Evolutionary conservation across 2,888 invertebrate species (phyloP).

Genomic region (Sericinus montela): DNA sequence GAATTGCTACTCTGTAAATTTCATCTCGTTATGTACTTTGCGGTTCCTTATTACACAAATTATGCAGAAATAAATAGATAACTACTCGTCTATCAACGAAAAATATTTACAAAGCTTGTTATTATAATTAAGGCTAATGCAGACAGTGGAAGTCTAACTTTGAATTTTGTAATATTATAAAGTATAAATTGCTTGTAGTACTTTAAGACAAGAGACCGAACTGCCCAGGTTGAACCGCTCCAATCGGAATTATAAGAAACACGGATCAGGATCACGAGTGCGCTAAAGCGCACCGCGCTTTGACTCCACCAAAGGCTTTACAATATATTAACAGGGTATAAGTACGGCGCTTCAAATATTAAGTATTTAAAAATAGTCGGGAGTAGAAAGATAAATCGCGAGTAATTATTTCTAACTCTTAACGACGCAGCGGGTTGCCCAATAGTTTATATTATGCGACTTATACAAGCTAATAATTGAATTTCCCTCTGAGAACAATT

Average conservation of each 20-base stretch:
- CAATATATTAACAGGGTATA: conserved; percentile 56
- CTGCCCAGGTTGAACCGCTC: conserved; percentile 53
- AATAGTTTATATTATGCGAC: conserved; percentile 57
- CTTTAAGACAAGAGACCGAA: conserved; percentile 67
- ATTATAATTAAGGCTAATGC: too few species aligned
- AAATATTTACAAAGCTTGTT: too few species aligned
- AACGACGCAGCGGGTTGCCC: conserved; percentile 61
- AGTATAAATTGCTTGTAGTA: conserved; percentile 54
- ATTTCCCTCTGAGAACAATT: conserved; percentile 74
- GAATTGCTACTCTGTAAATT: conserved; percentile 3
- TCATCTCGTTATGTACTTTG: not conserved
- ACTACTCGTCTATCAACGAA: too few species aligned
- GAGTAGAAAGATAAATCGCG: conserved; percentile 59
- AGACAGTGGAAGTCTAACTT: not conserved
- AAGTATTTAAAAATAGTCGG: conserved; percentile 69
- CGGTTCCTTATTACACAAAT: not conserved
- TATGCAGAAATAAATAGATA: too few species aligned
- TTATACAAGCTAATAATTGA: conserved; percentile 65
- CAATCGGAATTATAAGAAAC: conserved; percentile 63
- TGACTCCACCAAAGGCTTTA: conserved; percentile 30
- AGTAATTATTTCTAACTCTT: conserved; percentile 67
- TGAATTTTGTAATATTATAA: conserved; percentile 46
- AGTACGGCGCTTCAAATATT: conserved; percentile 60
- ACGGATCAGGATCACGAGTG: conserved; percentile 67
- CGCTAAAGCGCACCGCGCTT: conserved; percentile 48